Evolutionary conservation across 2,888 invertebrate genomes (phyloP), one percentile per base, ranked within the genome.

Genomic region (Chrysolina oricalcia): DNA sequence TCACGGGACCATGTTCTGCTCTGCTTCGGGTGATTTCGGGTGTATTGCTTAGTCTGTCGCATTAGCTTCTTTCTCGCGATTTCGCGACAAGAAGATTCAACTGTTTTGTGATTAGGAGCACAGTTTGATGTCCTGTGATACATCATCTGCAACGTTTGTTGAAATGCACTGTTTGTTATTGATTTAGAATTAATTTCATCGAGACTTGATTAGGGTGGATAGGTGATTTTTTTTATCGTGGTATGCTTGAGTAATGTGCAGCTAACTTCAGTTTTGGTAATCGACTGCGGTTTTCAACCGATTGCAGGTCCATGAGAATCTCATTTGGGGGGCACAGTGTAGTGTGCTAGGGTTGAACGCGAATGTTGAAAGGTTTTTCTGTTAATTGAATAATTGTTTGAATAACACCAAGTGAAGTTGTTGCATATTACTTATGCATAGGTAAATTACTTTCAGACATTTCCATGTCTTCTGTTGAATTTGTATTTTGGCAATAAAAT

Each of bases 401-500:
- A 8, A 15, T 0, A 15, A 4, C 46, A 46, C n/a, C n/a, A 6
- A 15, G 15, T n/a, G 46, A 46, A 15, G 23, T 59, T 15, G 27
- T 27, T 27, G 27, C 9, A 59, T 27, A n/a, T 59, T 27, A 59
- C 27, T 53, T 53, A 19, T 10, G 53, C 15, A 21, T 21, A 2
- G 23, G 15, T 59, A n/a, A 3, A 17, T 23, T 17, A 17, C 23
- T 23, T 53, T 53, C 19, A 17, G 48, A 17, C 48, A 48, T 48
- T 48, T 35, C 8, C 35, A 17, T 48, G n/a, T 48, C 48, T 48
- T 17, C 21, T 59, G 59, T 59, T 59, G 59, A 59, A 59, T 59
- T 59, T 59, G 59, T 59, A 59, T 59, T 59, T 59, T 59, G 17
- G 59, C 59, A 59, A 59, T 59, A 59, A 59, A 59, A 59, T 59